Percentiles rank a stretch among this genome's conserved stretches.
Evolutionary conservation across 37 sponge, comb jelly and placozoan species (phyloP).

Genomic region (Geodia barretti): DNA sequence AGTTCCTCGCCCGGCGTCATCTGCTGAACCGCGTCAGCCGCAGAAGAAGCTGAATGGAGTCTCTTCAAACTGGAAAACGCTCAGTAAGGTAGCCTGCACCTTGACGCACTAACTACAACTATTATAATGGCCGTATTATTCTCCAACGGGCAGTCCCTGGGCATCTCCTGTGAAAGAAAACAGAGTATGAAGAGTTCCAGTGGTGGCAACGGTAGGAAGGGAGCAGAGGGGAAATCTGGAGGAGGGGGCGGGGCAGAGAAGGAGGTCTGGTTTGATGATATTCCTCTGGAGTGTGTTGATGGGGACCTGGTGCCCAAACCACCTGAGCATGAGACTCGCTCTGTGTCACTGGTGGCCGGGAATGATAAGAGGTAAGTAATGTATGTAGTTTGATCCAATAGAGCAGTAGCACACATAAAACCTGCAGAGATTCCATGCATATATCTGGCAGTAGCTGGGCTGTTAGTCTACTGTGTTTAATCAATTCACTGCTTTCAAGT

Average conservation of each 20-base stretch:
- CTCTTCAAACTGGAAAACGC: constrained; percentile 21
- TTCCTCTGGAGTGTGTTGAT: not conserved
- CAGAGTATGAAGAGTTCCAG: too few relatives aligned
- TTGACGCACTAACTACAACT: too few relatives aligned
- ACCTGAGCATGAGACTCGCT: not conserved
- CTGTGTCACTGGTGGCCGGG: constrained; percentile 13
- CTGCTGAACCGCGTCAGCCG: too few relatives aligned
- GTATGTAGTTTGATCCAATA: not conserved
- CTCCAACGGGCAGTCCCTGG: not conserved
- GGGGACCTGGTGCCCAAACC: constrained; percentile 18
- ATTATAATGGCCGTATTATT: too few relatives aligned
- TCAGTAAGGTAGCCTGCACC: constrained; percentile 14
- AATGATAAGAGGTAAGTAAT: constrained; percentile 11
- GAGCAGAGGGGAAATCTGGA: too few relatives aligned
- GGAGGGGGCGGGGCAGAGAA: too few relatives aligned
- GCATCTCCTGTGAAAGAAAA: not conserved
- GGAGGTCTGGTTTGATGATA: constrained; percentile 52
- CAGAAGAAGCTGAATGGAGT: not conserved
- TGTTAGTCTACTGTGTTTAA: too few relatives aligned
- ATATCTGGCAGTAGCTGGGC: too few relatives aligned
- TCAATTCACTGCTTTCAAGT: too few relatives aligned
- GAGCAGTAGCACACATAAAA: constrained; percentile 13
- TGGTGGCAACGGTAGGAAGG: too few relatives aligned
- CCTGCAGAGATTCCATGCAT: constrained; percentile 25
- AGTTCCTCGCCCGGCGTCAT: too few relatives aligned